Evolutionary conservation across 2,888 invertebrate genomes (phyloP).

Genomic region (Nemapogon koenigi): DNA sequence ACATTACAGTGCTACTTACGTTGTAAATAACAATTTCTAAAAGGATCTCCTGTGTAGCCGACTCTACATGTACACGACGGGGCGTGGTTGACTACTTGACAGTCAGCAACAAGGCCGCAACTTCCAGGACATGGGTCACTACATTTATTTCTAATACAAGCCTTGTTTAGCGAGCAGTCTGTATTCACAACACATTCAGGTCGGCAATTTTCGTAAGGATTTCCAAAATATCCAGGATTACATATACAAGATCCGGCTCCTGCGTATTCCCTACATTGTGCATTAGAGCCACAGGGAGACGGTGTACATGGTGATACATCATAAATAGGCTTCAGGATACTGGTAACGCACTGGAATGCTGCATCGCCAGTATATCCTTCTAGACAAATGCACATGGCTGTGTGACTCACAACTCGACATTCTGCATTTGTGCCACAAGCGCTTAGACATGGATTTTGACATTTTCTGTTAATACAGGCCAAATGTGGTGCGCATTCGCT

Average conservation of each 20-base stretch:
- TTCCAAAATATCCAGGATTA: slow-evolving; percentile 73
- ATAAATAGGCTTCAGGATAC: slow-evolving; percentile 23
- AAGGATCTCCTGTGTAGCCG: slow-evolving; percentile 78
- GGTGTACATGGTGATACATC: slow-evolving; percentile 64
- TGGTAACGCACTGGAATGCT: slow-evolving; percentile 66
- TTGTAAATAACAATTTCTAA: slow-evolving; percentile 58
- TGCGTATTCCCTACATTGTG: slow-evolving; percentile 65
- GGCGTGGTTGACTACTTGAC: slow-evolving; percentile 76
- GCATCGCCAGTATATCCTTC: slow-evolving; percentile 78
- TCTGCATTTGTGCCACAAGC: slow-evolving; percentile 78
- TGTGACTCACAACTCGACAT: slow-evolving; percentile 78
- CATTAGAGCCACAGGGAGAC: slow-evolving; percentile 70
- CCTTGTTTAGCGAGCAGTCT: slow-evolving; percentile 73
- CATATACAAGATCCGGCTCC: slow-evolving; percentile 73
- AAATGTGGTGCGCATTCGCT: slow-evolving; percentile 71
- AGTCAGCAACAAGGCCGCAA: slow-evolving; percentile 77
- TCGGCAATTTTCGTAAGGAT: slow-evolving; percentile 80
- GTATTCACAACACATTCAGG: slow-evolving; percentile 77
- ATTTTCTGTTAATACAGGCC: slow-evolving; percentile 79
- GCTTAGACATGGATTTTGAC: slow-evolving; percentile 76
- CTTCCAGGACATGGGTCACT: slow-evolving; percentile 80
- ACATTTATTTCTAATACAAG: slow-evolving; percentile 77
- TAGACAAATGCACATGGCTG: slow-evolving; percentile 74
- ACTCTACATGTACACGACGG: slow-evolving; percentile 71
- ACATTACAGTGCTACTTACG: slow-evolving; percentile 42